phyloP scores from a whole-genome alignment of 1,140 invertebrate species.

The Pogonognathellus flavescens region DNA sequence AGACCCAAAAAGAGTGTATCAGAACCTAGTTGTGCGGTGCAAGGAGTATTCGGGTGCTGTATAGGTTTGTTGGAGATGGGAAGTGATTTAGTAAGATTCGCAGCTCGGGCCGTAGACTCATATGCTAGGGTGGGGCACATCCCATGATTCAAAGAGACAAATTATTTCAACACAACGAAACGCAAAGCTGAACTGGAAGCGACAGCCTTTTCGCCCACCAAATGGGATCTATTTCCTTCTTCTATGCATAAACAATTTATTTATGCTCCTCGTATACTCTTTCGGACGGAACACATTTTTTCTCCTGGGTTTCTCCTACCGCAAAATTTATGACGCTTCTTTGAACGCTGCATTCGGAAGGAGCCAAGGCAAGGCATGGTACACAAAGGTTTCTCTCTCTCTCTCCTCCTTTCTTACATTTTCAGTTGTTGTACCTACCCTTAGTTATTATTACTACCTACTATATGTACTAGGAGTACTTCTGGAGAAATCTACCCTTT shows the following conservation, averaged over 20 bases:
- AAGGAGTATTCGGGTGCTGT: background rate
- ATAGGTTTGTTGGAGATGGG: constrained; percentile 32
- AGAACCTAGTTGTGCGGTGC: background rate
- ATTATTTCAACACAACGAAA: constrained; percentile 59
- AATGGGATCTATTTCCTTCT: constrained; percentile 56
- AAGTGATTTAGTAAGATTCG: constrained; percentile 53
- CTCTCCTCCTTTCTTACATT: too few species aligned
- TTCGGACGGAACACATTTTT: constrained; percentile 54
- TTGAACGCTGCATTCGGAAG: constrained; percentile 49
- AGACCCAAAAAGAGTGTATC: background rate
- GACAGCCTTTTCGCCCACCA: constrained; percentile 57
- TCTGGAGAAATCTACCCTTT: constrained; percentile 25
- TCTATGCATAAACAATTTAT: constrained; percentile 65
- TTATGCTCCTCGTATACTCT: constrained; percentile 54
- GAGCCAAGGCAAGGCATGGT: constrained; percentile 5
- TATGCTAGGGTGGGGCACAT: constrained; percentile 52
- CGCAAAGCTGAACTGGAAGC: constrained; percentile 54
- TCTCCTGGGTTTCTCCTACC: constrained; percentile 39
- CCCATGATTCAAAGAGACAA: constrained; percentile 59
- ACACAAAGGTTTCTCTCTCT: constrained; percentile 27
- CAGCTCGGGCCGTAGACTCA: constrained; percentile 37
- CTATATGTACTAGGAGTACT: too few species aligned
- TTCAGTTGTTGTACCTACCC: background rate
- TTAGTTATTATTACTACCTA: background rate
- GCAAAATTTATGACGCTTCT: constrained; percentile 57